These are phyloP conservation scores for Labroides dimidiatus DNA, from an alignment of 2,797 vertebrate genomes.

Conservation along the genomic window DNA sequence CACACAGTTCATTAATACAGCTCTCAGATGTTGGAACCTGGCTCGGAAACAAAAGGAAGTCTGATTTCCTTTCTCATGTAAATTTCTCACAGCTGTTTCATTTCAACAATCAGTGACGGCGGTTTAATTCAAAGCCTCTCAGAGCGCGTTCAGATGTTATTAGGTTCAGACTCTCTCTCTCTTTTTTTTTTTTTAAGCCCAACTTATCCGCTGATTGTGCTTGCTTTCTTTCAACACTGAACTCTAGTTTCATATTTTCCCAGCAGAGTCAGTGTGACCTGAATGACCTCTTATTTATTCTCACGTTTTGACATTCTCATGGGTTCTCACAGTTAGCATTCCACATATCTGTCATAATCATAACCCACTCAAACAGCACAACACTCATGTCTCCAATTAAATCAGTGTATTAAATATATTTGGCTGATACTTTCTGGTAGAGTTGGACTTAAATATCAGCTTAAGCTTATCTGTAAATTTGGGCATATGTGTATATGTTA, in stretches of 20 bases:
- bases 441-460: too few relatives aligned
- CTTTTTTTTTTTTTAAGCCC: conserved; percentile 9
- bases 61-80: conserved; percentile 26
- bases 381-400: too few relatives aligned
- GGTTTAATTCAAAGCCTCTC: conserved; percentile 26
- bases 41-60: conserved; percentile 43
- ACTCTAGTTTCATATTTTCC: background rate
- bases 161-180: background rate
- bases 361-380: too few relatives aligned
- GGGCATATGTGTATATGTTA: too few relatives aligned
- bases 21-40: conserved; percentile 41
- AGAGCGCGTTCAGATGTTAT: background rate
- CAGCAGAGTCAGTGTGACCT: background rate
- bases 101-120: conserved; percentile 23
- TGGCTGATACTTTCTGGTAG: too few relatives aligned
- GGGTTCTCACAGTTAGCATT: too few relatives aligned
- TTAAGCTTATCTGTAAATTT: too few relatives aligned
- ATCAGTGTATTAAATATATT: too few relatives aligned
- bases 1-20: conserved; percentile 1
- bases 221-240: background rate
- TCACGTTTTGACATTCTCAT: background rate
- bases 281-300: background rate
- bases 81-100: conserved; percentile 43
- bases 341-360: too few relatives aligned
- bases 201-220: background rate